phyloP scores from a whole-genome alignment of 2,888 invertebrate genomes.

The Mimumesa dahlbomi region DNA sequence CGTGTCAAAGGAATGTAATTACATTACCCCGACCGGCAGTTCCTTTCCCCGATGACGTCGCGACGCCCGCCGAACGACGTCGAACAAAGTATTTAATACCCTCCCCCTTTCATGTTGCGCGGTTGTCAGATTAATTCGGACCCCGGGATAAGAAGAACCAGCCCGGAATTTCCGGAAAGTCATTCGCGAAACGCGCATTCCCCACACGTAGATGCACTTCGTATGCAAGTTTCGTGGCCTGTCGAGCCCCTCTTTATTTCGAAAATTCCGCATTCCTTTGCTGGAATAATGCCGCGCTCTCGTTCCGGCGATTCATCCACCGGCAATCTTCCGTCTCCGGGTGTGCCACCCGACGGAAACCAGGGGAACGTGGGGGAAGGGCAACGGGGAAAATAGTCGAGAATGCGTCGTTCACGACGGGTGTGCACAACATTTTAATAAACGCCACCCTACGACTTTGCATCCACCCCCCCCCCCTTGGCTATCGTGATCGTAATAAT shows the following conservation, averaged over 20 bases:
- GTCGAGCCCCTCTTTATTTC: slow-evolving; percentile 70
- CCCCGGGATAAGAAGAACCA: neutral
- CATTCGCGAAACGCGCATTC: slow-evolving; percentile 44
- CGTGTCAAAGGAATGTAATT: no score
- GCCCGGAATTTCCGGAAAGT: slow-evolving; percentile 45
- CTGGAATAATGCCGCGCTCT: slow-evolving; percentile 53
- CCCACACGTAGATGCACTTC: slow-evolving; percentile 61
- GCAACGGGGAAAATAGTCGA: slow-evolving; percentile 40
- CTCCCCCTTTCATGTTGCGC: no score
- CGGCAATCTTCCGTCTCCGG: slow-evolving; percentile 48
- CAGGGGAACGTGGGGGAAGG: slow-evolving; percentile 6
- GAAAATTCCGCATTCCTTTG: slow-evolving; percentile 72
- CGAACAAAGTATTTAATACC: no score
- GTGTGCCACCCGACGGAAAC: slow-evolving; percentile 14
- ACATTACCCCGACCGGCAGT: no score
- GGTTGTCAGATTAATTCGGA: no score
- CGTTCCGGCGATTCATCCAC: slow-evolving; percentile 59
- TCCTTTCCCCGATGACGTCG: no score
- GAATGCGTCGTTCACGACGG: slow-evolving; percentile 40
- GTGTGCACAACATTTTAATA: slow-evolving; percentile 44
- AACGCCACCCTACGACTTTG: no score
- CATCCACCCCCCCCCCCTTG: no score
- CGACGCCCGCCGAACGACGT: no score
- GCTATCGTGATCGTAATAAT: no score
- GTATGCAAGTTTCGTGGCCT: slow-evolving; percentile 66